A percentile compares a stretch with the other conserved stretches of the same genome.
Conservation (phyloP, 2,888 invertebrate genomes). For the Andrena fulva region DNA sequence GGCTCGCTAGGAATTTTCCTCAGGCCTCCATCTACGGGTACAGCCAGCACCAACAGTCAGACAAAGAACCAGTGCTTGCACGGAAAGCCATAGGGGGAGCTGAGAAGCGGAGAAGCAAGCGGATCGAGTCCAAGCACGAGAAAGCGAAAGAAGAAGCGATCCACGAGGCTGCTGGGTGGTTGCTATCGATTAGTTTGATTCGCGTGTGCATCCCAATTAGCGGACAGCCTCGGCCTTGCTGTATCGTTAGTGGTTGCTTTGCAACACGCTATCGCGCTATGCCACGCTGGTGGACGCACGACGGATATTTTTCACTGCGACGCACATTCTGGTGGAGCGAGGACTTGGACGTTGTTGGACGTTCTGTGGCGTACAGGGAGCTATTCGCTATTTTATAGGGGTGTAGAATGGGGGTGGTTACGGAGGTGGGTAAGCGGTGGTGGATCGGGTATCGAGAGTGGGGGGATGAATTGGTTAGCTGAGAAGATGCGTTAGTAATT, state of each 20-base stretch:
- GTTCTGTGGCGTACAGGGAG: not conserved
- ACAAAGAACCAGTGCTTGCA: constrained; percentile 48
- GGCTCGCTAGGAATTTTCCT: constrained; percentile 80
- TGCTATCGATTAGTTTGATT: constrained; percentile 66
- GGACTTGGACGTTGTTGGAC: constrained; percentile 3
- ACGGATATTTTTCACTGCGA: constrained; percentile 42
- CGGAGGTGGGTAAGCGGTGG: not conserved
- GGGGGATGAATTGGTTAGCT: not conserved
- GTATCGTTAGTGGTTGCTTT: constrained; percentile 48
- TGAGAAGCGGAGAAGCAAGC: not conserved
- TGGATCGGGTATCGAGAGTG: not conserved
- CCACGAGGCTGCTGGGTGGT: constrained; percentile 19
- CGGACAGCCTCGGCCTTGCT: constrained; percentile 52
- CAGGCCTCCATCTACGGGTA: constrained; percentile 79
- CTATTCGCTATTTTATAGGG: not conserved
- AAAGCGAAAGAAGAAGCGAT: not conserved
- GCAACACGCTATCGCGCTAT: constrained; percentile 29
- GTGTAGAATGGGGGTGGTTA: not conserved
- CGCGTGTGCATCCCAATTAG: constrained; percentile 63
- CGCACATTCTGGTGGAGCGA: constrained; percentile 27
- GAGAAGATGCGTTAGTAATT: not conserved
- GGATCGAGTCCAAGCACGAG: not conserved
- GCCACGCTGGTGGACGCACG: constrained; percentile 2
- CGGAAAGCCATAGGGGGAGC: not conserved
- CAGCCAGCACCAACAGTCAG: constrained; percentile 79